Conservation (phyloP, 2,888 invertebrate genomes). For the Ichneumoninae sp. region DNA sequence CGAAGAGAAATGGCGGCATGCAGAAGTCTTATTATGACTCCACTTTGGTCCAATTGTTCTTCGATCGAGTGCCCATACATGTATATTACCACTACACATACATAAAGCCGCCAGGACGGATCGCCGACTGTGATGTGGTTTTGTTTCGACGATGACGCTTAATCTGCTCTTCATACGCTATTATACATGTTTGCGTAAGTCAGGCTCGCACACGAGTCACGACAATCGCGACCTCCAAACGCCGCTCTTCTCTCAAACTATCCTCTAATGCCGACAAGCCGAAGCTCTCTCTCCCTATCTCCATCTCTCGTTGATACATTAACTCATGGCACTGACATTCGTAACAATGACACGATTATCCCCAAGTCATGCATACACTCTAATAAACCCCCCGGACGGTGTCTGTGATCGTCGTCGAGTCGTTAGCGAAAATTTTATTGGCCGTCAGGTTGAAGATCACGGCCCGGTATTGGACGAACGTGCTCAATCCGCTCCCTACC, state of each 20-base stretch:
- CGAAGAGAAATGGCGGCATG: background rate
- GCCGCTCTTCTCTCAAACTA: slow-evolving; percentile 4
- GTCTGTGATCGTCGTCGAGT: slow-evolving; percentile 21
- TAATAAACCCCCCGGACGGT: background rate
- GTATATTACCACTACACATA: background rate
- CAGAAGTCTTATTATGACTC: background rate
- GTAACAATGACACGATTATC: slow-evolving; percentile 34
- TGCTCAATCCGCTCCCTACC: background rate
- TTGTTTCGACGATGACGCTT: background rate
- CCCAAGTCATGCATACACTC: background rate
- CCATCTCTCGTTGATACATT: background rate
- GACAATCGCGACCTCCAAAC: slow-evolving; percentile 33
- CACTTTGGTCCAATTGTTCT: slow-evolving; percentile 36
- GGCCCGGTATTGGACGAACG: slow-evolving; percentile 11
- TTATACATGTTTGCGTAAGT: slow-evolving; percentile 35
- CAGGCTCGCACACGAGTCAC: slow-evolving; percentile 29
- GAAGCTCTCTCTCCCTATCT: slow-evolving; percentile 17
- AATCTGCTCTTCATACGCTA: background rate
- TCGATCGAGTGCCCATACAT: slow-evolving; percentile 13
- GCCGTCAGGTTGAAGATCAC: slow-evolving; percentile 26
- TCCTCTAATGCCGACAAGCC: slow-evolving; percentile 8
- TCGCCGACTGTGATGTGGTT: background rate
- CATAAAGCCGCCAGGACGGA: background rate
- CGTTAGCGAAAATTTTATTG: slow-evolving; percentile 22
- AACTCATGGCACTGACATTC: slow-evolving; percentile 55